Evolutionary conservation across 2,113 vertebrate species (phyloP), one percentile per base, ranked within the genome.

Genomic region (Otus sunia): DNA sequence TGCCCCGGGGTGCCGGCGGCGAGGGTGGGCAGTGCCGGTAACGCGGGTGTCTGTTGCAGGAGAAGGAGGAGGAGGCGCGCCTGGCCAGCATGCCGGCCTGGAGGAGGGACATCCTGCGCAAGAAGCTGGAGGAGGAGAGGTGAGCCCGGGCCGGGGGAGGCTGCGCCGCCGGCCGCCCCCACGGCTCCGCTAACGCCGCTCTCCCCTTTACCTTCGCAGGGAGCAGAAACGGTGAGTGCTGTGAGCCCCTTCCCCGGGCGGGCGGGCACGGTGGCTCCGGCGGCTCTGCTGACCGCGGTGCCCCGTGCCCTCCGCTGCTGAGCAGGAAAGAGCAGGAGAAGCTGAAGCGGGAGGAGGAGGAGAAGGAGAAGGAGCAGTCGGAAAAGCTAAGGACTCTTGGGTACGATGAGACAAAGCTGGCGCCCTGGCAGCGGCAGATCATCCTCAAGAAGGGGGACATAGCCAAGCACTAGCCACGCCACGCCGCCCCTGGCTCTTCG

Each of bases 401-500:
- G 94, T 99, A 99, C 39, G 99, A 99, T 29, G 99, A 99, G 96
- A 98, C 98, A 97, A 99, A 99, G 96, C 98, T 99, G 97, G 99
- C 99, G 1, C 99, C 99, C 52, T 99, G 99, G 99, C 99, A 99
- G 96, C 97, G 99, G 95, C 99, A 99, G 98, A 98, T 99, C 96
- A 99, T 99, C 97, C 98, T 99, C 96, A 99, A 99, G 98, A 99
- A 99, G 97, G 99, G 99, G 91, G 99, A 99, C 92, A 98, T 99
- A 97, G 98, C 98, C 82, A 99, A 99, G 98, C 97, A 99, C 96
- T 99, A 98, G 97, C 80, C 43, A 26, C 43, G 30, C 85, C 76
- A 37, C 29, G 36, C 68, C 41, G 53, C 98, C 76, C 95, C 15
- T 94, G 62, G 94, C 95, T 93, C 86, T 90, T 86, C n/a, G 11